phyloP scores from a whole-genome alignment of 1,140 invertebrate genomes.

The Leptinotarsa defecta region DNA sequence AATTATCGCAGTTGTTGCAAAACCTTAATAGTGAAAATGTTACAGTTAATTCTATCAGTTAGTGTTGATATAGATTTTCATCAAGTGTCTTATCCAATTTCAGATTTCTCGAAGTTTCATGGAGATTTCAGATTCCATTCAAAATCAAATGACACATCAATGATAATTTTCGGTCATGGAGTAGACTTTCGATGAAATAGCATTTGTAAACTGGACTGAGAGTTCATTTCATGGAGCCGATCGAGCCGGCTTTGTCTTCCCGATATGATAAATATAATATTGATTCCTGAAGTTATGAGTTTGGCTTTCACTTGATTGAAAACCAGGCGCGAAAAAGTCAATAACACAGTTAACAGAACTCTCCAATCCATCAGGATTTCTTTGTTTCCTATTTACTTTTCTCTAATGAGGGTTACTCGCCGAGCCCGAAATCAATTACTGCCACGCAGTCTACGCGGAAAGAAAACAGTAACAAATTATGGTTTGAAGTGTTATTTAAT shows the following conservation, averaged over 20 bases:
- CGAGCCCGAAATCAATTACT: slow-evolving; percentile 9
- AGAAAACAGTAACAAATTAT: neutral
- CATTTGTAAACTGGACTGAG: too few species aligned
- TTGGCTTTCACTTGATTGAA: neutral
- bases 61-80: too few species aligned
- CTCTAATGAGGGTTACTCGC: slow-evolving; percentile 18
- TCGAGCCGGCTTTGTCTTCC: neutral
- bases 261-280: neutral
- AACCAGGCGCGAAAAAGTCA: neutral
- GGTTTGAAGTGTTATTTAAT: neutral
- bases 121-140: too few species aligned
- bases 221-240: too few species aligned
- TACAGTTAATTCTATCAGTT: too few species aligned
- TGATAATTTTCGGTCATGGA: too few species aligned
- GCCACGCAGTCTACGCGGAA: neutral
- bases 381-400: slow-evolving; percentile 13
- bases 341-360: slow-evolving; percentile 4
- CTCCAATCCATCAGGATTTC: slow-evolving; percentile 19
- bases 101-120: too few species aligned
- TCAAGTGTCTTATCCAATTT: too few species aligned
- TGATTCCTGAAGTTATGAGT: neutral
- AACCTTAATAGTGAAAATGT: too few species aligned
- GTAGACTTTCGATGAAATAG: too few species aligned
- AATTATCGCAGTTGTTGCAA: too few species aligned
- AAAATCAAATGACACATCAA: too few species aligned